phyloP scores from a whole-genome alignment of 2,797 vertebrate genomes.

The Sebastolobus altivelis region DNA sequence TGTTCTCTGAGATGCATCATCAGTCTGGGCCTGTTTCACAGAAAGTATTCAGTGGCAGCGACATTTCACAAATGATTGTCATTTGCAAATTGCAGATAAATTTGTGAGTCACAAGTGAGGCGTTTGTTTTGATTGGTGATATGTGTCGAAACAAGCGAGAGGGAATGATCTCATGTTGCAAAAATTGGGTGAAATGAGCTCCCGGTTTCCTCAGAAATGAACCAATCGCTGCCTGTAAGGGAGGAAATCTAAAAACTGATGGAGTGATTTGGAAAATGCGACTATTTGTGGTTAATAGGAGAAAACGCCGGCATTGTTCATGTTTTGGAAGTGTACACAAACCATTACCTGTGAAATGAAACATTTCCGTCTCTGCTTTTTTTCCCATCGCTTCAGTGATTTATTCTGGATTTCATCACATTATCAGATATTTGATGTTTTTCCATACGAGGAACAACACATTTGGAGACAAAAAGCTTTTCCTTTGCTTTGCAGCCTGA shows the following conservation, averaged over 20 bases:
- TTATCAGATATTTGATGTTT: conserved; percentile 12
- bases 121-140: background rate
- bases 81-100: background rate
- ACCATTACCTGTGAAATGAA: conserved; percentile 12
- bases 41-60: background rate
- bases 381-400: background rate
- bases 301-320: background rate
- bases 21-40: background rate
- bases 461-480: background rate
- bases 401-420: conserved; percentile 27
- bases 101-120: background rate
- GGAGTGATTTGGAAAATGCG: background rate
- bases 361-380: background rate
- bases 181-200: background rate
- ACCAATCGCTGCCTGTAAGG: background rate
- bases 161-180: background rate
- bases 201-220: background rate
- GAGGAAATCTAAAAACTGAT: background rate
- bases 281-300: background rate
- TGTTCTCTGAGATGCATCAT: background rate
- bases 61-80: background rate
- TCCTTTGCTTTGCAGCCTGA: background rate
- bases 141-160: background rate
- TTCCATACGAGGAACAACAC: background rate
- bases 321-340: background rate